These are phyloP conservation scores for Cantharis rufa DNA, from an alignment of 2,888 invertebrate genomes.

Conservation along the genomic window DNA sequence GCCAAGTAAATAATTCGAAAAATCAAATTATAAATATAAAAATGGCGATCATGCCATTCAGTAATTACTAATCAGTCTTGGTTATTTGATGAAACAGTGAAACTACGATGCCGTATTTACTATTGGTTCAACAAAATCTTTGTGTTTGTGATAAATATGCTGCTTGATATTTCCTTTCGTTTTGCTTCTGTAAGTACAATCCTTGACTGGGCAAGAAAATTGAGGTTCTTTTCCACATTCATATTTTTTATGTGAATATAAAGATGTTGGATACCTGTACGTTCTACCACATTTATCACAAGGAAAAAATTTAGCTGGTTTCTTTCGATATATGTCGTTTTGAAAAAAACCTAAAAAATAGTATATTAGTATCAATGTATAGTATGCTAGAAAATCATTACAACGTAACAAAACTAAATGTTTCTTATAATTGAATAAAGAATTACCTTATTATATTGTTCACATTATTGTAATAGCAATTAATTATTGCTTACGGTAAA, in stretches of 20 bases:
- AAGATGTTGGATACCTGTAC: conserved; percentile 25
- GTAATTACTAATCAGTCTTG: not conserved
- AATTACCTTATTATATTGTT: not conserved
- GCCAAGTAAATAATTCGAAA: too few species aligned
- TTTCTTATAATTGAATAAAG: not conserved
- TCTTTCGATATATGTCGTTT: conserved; percentile 20
- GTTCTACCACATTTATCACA: conserved; percentile 33
- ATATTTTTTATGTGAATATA: conserved; percentile 25
- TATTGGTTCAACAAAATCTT: not conserved
- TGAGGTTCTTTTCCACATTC: conserved; percentile 43
- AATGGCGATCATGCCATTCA: not conserved
- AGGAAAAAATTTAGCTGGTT: conserved; percentile 26
- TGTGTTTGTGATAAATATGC: conserved; percentile 28
- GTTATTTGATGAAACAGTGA: not conserved
- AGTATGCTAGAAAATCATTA: not conserved
- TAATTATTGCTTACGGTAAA: not conserved
- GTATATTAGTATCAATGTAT: not conserved
- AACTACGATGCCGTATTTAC: not conserved
- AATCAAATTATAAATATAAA: not conserved
- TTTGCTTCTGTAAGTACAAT: conserved; percentile 47
- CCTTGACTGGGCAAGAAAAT: conserved; percentile 43
- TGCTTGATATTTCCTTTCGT: conserved; percentile 33
- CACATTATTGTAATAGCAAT: not conserved
- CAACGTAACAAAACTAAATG: not conserved
- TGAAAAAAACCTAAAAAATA: conserved; percentile 5